Evolutionary conservation across 1,140 invertebrate species (phyloP).

Genomic region (Bombus huntii): DNA sequence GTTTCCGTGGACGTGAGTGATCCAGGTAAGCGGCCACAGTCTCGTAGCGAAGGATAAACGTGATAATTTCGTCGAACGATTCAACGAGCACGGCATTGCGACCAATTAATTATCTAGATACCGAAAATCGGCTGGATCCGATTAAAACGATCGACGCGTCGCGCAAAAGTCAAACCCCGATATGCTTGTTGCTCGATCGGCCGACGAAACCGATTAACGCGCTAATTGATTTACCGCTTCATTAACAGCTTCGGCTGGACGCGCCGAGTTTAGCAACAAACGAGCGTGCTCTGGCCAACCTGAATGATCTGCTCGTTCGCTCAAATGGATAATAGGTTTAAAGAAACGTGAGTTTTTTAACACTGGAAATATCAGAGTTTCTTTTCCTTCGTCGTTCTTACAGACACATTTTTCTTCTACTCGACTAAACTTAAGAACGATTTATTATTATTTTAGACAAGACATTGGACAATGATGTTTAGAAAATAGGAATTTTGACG

Average conservation of each 20-base stretch:
- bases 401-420: neutral
- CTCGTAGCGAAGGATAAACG: conserved; percentile 16
- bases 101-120: conserved; percentile 23
- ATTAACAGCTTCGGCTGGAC: conserved; percentile 17
- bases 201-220: conserved; percentile 28
- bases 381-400: neutral
- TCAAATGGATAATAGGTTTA: neutral
- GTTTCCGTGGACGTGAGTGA: neutral
- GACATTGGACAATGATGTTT: neutral
- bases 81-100: neutral
- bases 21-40: neutral
- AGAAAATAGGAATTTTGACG: too few species aligned
- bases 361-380: neutral
- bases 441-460: neutral
- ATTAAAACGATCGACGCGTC: conserved; percentile 35
- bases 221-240: conserved; percentile 44
- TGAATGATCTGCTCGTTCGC: neutral
- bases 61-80: conserved; percentile 4
- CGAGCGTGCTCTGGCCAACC: neutral
- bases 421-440: neutral
- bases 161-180: conserved; percentile 19
- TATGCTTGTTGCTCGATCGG: conserved; percentile 21
- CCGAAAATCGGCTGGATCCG: conserved; percentile 32
- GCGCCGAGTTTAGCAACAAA: conserved; percentile 19
- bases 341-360: neutral